Percentiles rank a stretch among this genome's conserved stretches.
Evolutionary conservation across 2,888 invertebrate genomes (phyloP).

Genomic region (Biston betularia): DNA sequence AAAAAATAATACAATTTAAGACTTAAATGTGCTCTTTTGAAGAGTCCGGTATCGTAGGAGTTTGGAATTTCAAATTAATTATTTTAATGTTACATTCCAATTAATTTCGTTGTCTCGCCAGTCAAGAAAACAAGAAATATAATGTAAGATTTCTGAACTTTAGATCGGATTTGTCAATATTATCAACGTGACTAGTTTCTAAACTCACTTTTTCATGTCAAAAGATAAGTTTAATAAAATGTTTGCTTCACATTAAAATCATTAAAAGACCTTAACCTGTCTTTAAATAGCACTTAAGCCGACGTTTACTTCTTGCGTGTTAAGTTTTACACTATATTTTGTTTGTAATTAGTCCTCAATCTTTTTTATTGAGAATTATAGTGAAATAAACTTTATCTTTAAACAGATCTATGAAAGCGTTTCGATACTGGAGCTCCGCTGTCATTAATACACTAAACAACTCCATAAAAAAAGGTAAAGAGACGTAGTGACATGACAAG

Average conservation of each 20-base stretch:
- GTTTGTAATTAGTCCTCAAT: constrained; percentile 42
- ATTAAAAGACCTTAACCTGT: constrained; percentile 22
- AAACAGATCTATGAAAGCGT: constrained; percentile 38
- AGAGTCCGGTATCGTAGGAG: no score
- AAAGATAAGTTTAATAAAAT: neutral
- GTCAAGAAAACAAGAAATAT: no score
- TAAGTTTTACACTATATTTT: constrained; percentile 38
- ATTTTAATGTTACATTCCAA: neutral
- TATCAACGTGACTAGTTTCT: neutral
- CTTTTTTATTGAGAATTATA: constrained; percentile 39
- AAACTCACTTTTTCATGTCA: constrained; percentile 2
- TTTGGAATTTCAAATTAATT: no score
- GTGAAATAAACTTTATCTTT: constrained; percentile 38
- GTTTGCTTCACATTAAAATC: neutral
- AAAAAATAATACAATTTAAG: no score
- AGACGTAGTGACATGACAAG: constrained; percentile 33
- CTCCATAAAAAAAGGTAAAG: constrained; percentile 53
- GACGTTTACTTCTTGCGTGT: constrained; percentile 17
- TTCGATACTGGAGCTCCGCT: constrained; percentile 29
- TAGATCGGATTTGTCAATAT: neutral
- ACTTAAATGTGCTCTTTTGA: no score
- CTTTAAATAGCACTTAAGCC: constrained; percentile 5
- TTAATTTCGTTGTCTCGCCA: no score
- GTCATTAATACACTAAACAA: constrained; percentile 48
- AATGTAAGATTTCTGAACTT: neutral